phyloP scores from a whole-genome alignment of 2,888 invertebrate genomes.

The Chloroclysta siterata region DNA sequence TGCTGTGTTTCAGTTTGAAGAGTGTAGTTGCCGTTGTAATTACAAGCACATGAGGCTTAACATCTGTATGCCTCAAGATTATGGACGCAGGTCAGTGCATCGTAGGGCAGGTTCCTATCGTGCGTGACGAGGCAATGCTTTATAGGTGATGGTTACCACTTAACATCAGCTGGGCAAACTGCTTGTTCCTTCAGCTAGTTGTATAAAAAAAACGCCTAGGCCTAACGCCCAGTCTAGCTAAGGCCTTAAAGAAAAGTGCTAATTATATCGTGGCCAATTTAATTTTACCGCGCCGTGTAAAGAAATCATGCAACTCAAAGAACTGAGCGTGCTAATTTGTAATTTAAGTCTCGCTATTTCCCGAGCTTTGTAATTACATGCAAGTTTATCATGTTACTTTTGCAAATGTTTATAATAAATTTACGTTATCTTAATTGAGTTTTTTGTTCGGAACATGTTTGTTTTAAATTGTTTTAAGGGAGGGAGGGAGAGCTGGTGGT shows the following conservation, averaged over 20 bases:
- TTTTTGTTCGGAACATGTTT: constrained; percentile 24
- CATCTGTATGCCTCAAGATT: no score
- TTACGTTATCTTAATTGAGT: constrained; percentile 41
- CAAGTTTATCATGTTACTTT: constrained; percentile 19
- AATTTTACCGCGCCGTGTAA: constrained; percentile 37
- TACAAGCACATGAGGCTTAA: no score
- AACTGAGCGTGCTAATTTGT: constrained; percentile 33
- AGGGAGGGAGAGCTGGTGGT: no score
- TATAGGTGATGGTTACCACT: no score
- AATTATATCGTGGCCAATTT: constrained; percentile 45
- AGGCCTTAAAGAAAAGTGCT: constrained; percentile 32
- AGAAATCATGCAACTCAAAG: constrained; percentile 27
- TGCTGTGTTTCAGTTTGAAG: no score
- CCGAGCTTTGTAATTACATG: constrained; percentile 9
- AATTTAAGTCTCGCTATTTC: constrained; percentile 28
- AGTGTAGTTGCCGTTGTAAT: no score
- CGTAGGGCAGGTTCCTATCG: no score
- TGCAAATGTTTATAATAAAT: constrained; percentile 34
- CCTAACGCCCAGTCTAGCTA: constrained; percentile 8
- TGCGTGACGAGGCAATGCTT: no score
- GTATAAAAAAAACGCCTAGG: no score
- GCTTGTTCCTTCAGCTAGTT: no score
- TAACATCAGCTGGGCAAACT: no score
- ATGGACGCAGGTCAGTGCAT: no score
- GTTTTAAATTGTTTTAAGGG: background rate